These are phyloP conservation scores for Osmoderma eremita DNA, from an alignment of 2,888 invertebrate genomes.

Conservation along the genomic window DNA sequence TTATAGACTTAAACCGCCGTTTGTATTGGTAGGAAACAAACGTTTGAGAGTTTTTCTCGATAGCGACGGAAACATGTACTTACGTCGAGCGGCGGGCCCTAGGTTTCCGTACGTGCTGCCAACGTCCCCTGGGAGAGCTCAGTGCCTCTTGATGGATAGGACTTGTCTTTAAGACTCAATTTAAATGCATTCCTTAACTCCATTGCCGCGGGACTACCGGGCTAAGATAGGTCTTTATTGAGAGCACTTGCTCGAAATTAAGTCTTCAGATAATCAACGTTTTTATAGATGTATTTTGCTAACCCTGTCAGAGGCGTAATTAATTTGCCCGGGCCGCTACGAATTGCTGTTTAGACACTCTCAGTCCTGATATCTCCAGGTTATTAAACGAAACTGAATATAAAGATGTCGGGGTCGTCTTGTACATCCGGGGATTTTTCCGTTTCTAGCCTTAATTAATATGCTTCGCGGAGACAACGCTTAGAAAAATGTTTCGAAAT, in stretches of 20 bases:
- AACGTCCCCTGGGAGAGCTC: conserved; percentile 53
- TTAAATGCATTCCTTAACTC: conserved; percentile 61
- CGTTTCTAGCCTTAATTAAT: conserved; percentile 20
- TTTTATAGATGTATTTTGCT: conserved; percentile 37
- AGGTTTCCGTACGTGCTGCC: conserved; percentile 51
- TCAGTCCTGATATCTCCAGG: conserved; percentile 1
- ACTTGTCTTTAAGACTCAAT: conserved; percentile 59
- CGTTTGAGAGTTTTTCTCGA: conserved; percentile 38
- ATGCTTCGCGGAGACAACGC: conserved; percentile 3
- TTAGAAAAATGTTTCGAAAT: conserved; percentile 5
- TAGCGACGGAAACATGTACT: conserved; percentile 39
- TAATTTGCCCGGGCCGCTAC: conserved; percentile 31
- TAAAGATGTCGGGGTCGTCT: conserved; percentile 21
- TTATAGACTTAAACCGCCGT: conserved; percentile 22
- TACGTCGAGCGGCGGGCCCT: conserved; percentile 27
- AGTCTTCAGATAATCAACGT: conserved; percentile 45
- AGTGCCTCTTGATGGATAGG: conserved; percentile 59
- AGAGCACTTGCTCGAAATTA: conserved; percentile 47
- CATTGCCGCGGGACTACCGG: conserved; percentile 50
- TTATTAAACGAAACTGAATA: conserved; percentile 33
- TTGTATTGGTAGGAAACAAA: conserved; percentile 26
- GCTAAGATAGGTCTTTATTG: conserved; percentile 49
- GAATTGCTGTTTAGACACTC: conserved; percentile 30
- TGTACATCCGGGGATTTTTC: conserved; percentile 17
- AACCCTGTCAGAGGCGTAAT: conserved; percentile 34